These are phyloP conservation scores for Chamaetylas fuelleborni DNA, from an alignment of 2,113 vertebrate species.

Conservation along the genomic window DNA sequence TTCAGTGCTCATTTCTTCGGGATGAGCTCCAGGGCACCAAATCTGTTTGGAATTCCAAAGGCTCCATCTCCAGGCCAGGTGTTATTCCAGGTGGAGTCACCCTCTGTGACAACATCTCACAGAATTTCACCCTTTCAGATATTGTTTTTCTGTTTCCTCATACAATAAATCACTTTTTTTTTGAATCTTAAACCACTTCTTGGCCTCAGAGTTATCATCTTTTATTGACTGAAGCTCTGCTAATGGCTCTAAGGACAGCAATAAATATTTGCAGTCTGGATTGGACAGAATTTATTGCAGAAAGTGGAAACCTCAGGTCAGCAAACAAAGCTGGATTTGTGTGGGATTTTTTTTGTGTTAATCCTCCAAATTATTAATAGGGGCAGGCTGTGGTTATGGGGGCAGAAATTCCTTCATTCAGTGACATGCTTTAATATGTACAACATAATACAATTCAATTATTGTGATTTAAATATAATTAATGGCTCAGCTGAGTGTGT, in stretches of 20 bases:
- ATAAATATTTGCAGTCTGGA: background rate
- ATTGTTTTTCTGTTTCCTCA: background rate
- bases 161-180: background rate
- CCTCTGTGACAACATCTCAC: too few relatives aligned
- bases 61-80: background rate
- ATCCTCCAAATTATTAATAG: too few relatives aligned
- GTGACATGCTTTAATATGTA: too few relatives aligned
- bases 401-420: too few relatives aligned
- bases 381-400: too few relatives aligned
- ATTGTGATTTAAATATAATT: too few relatives aligned
- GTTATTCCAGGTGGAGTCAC: background rate
- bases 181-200: background rate
- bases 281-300: background rate
- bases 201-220: background rate
- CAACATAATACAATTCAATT: too few relatives aligned
- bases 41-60: slow-evolving; percentile 11
- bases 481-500: too few relatives aligned
- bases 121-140: background rate
- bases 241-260: background rate
- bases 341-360: too few relatives aligned
- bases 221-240: background rate
- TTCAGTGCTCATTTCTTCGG: slow-evolving; percentile 30
- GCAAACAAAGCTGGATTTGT: too few relatives aligned
- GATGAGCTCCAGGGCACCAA: background rate
- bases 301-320: background rate